These are phyloP conservation scores for Zaprionus kolodkinae DNA, from an alignment of 1,140 invertebrate species.

Conservation along the genomic window DNA sequence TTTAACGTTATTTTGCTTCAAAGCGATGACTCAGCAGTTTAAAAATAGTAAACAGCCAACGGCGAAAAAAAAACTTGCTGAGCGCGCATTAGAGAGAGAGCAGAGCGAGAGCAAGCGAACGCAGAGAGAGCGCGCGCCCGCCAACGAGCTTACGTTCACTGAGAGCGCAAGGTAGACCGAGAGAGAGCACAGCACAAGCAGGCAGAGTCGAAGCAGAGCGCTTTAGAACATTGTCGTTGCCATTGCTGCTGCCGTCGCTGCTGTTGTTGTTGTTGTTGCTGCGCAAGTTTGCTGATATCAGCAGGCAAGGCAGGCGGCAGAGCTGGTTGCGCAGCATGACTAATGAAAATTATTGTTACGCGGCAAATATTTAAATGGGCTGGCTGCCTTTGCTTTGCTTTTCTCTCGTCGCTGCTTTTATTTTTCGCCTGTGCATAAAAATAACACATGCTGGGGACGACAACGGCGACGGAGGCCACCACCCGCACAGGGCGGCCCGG, in stretches of 20 bases:
- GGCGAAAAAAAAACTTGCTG: slow-evolving; percentile 62
- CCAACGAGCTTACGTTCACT: background rate
- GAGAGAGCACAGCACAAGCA: slow-evolving; percentile 22
- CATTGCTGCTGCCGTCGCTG: slow-evolving; percentile 13
- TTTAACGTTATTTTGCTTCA: slow-evolving; percentile 75
- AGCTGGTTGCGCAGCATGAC: slow-evolving; percentile 76
- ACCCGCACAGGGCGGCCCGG: slow-evolving; percentile 14
- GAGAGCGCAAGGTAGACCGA: background rate
- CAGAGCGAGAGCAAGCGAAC: background rate
- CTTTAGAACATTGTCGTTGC: slow-evolving; percentile 43
- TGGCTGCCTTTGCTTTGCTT: slow-evolving; percentile 21
- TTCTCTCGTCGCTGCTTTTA: background rate
- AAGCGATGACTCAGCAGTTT: slow-evolving; percentile 83
- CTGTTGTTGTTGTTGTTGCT: slow-evolving; percentile 17
- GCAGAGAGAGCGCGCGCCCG: background rate
- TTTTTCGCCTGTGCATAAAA: slow-evolving; percentile 50
- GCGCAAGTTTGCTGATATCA: slow-evolving; percentile 69
- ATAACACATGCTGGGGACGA: slow-evolving; percentile 38
- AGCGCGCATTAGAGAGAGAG: slow-evolving; percentile 65
- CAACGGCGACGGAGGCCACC: slow-evolving; percentile 20
- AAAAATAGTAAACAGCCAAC: slow-evolving; percentile 84
- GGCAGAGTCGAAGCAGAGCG: slow-evolving; percentile 19
- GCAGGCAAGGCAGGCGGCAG: slow-evolving; percentile 29
- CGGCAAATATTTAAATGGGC: slow-evolving; percentile 68
- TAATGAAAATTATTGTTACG: slow-evolving; percentile 80